phyloP scores from a whole-genome alignment of 2,113 vertebrate genomes.

The Etheostoma spectabile region DNA sequence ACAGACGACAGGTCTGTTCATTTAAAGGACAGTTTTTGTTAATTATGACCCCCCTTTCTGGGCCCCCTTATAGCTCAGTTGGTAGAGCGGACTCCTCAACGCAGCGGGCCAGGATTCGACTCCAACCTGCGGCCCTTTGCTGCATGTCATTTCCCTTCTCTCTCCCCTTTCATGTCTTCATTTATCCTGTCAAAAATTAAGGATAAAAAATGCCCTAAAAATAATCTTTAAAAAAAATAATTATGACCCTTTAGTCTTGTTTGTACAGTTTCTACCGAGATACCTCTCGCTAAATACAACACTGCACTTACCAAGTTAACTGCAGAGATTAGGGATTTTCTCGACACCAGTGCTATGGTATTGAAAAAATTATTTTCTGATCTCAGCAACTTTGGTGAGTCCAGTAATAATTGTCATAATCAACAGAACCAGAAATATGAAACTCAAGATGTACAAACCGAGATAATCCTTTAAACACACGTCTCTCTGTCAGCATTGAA shows the following conservation, averaged over 20 bases:
- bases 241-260: neutral
- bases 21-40: conserved; percentile 4
- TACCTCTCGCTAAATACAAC: neutral
- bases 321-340: neutral
- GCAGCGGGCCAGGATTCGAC: too few species aligned
- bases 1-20: neutral
- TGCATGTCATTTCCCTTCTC: too few species aligned
- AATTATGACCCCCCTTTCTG: neutral
- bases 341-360: neutral
- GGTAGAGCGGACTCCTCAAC: too few species aligned
- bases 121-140: too few species aligned
- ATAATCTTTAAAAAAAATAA: too few species aligned
- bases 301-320: neutral
- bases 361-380: neutral
- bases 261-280: neutral
- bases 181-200: too few species aligned
- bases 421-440: neutral
- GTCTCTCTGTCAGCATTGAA: conserved; percentile 8
- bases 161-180: too few species aligned
- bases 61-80: too few species aligned
- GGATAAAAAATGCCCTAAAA: too few species aligned
- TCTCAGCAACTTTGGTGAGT: neutral
- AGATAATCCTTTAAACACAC: conserved; percentile 34
- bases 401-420: neutral
- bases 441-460: neutral